Base-by-base conservation (phyloP, 1,140 invertebrate genomes). In the Planococcus citri region DNA sequence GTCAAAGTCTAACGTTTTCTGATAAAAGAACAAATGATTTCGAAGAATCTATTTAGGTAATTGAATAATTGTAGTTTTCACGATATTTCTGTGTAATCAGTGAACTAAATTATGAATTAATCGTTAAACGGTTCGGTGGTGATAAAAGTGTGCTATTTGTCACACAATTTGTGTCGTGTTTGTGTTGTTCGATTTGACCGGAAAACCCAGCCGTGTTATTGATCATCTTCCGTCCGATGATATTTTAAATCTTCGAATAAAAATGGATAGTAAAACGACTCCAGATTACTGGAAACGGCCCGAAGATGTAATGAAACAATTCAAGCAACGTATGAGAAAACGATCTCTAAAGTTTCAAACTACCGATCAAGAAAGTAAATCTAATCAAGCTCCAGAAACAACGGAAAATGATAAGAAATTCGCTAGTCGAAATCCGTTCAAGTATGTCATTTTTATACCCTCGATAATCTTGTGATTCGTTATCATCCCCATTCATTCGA, bases 261-360 rank as follows among this genome's bases (percentile, higher is more conserved):
- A 69, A 27, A 41, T 71, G 25, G 71, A 71, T 25, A 38, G 67
- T 24, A 68, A 69, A 57, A 75, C 74, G 1, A 29, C 75, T 27
- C 72, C 78, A n/a, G n/a, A n/a, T 70, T 77, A 82, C 77, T 86
- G 85, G 84, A 80, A 80, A 37, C 80, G 79, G 70, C 84, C 85
- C 1, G 80, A 83, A 25, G 79, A 89, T 78, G 83, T 88, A 37
- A 86, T 88, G 84, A 83, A 82, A 75, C 73, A 88, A 21, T 83
- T 87, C 76, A 82, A 83, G 70, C 73, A 88, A 64, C 88, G 87
- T 76, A 78, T 82, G 72, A 85, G 83, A 75, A 88, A 89, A 78
- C 82, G 82, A 77, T 85, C 86, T 17, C 79, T 90, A 60, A 84
- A 88, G 78, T 85, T 84, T 72, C 78, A 84, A 69, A 82, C 88